Base-by-base conservation (phyloP, 1,140 invertebrate genomes). In the Nymphalis io region DNA sequence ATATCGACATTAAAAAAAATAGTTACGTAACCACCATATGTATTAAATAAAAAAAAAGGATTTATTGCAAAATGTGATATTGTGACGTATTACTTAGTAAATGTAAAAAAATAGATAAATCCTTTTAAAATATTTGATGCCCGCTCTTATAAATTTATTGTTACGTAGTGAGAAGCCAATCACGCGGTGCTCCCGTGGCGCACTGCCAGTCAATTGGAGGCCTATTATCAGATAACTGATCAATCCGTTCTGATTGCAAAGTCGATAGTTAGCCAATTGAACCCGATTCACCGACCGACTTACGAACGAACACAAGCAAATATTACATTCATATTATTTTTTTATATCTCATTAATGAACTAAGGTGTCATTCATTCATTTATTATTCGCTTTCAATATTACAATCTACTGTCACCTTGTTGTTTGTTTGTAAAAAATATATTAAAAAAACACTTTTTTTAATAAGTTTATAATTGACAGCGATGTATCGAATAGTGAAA, bases 231-330 rank as follows among this genome's bases (percentile, higher is more conserved):
- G 84, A 87, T 87, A 87, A 87, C 83, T 80, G 84, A 88, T 89
- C 87, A 88, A 88, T 88, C 85, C 81, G 81, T 80, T 82, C 79
- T 84, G 84, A 89, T 89, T 87, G 87, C 82, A 84, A 85, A 84
- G 82, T 85, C 85, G 84, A 88, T 89, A 80, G 85, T 88, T 84
- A 86, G 76, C 74, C 85, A 88, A 89, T 89, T 87, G 84, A 82
- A 58, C 38, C 59, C 70, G 73, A 78, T 75, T 78, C 69, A 60
- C 63, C 66, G 48, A 65, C 68, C 68, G 68, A 70, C 68, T 70
- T 70, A 70, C 61, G 20, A 55, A 13, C 21, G 18, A 21, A 13
- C 2, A 23, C 51, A 3, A n/a, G 8, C 16, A 20, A 44, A 44
- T 44, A 8, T 55, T 15, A n/a, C 12, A 15, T 55, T 5, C 20